Evolutionary conservation across 1,140 invertebrate species (phyloP).

Genomic region (Druon quercuslanigerum): DNA sequence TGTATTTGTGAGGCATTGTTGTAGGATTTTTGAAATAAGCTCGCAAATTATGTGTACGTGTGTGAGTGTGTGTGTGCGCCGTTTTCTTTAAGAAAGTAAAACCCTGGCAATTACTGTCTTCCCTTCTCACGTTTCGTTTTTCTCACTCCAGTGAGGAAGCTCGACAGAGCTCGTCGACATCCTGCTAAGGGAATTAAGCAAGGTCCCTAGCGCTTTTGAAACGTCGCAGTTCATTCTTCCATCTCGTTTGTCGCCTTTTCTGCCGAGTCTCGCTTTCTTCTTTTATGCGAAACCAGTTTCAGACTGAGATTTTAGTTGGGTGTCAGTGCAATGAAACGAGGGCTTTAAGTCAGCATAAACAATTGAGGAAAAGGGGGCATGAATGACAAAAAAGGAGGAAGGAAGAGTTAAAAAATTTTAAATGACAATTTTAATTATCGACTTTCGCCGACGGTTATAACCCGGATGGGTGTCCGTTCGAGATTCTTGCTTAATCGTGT

Average conservation of each 20-base stretch:
- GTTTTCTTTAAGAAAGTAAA: slow-evolving; percentile 7
- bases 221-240: slow-evolving; percentile 12
- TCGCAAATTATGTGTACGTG: background rate
- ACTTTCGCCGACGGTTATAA: too few relatives aligned
- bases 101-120: slow-evolving; percentile 21
- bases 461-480: too few relatives aligned
- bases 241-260: slow-evolving; percentile 17
- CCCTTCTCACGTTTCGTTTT: slow-evolving; percentile 1
- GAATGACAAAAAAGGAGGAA: background rate
- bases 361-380: background rate
- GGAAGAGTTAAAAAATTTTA: background rate
- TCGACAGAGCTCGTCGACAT: slow-evolving; percentile 6
- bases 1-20: too few relatives aligned
- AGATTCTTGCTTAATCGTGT: too few relatives aligned
- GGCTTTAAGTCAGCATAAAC: background rate
- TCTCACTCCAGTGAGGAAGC: background rate
- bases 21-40: background rate
- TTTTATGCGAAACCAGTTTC: slow-evolving; percentile 8
- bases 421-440: too few relatives aligned
- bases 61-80: background rate
- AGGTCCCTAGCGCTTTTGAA: slow-evolving; percentile 6
- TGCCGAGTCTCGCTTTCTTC: background rate
- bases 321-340: background rate
- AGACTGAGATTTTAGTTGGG: slow-evolving; percentile 9
- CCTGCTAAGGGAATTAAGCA: slow-evolving; percentile 19